Conservation (phyloP, 2,888 invertebrate species). For the Phyllotreta striolata region DNA sequence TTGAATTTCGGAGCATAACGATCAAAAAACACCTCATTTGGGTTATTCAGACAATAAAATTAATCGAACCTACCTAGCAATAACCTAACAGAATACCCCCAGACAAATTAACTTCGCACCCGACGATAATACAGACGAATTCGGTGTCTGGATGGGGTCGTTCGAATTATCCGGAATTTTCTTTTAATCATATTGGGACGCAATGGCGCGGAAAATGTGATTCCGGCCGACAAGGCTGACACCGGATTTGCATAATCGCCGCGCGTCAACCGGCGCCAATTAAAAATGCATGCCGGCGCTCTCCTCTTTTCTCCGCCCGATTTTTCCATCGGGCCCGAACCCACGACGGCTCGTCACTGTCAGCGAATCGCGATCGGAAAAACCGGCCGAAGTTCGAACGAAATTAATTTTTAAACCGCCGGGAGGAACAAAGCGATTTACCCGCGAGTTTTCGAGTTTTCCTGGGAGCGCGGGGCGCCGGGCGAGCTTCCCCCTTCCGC, state of each 20-base stretch:
- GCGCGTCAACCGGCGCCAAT: constrained; percentile 55
- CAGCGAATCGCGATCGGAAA: no score
- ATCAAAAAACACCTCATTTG: no score
- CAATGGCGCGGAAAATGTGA: constrained; percentile 61
- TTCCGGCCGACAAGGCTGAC: constrained; percentile 53
- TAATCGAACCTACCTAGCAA: no score
- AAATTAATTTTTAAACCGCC: no score
- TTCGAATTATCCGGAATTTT: constrained; percentile 41
- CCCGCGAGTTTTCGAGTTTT: no score
- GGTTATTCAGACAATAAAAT: background rate
- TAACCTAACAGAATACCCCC: constrained; percentile 1
- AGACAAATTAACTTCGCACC: constrained; percentile 47
- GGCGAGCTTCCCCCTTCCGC: background rate
- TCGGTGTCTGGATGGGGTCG: background rate
- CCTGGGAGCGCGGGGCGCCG: no score
- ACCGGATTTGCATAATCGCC: constrained; percentile 59
- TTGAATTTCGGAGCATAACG: no score
- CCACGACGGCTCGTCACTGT: no score
- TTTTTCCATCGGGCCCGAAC: no score
- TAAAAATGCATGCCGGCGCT: constrained; percentile 59
- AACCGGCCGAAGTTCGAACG: no score
- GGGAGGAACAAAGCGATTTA: no score
- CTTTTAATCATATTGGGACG: constrained; percentile 58
- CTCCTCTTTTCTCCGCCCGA: constrained; percentile 41
- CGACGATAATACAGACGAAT: no score